Evolutionary conservation across 2,888 invertebrate genomes (phyloP).

Genomic region (Diarsia mendica): DNA sequence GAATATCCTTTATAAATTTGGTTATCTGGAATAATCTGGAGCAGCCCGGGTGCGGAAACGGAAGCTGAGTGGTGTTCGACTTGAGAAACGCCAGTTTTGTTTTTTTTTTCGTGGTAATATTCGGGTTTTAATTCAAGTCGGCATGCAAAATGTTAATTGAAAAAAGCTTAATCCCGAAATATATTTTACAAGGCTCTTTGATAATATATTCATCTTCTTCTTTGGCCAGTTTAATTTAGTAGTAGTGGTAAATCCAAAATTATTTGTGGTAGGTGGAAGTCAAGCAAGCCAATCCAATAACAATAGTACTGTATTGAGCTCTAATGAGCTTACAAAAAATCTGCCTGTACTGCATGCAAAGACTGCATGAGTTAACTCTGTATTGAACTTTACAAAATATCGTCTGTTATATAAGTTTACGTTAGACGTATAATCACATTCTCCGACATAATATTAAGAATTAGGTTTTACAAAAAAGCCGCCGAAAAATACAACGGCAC

Average conservation of each 20-base stretch:
- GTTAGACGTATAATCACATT: no score
- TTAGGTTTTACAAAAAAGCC: neutral
- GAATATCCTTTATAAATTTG: conserved; percentile 4
- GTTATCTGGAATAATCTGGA: conserved; percentile 29
- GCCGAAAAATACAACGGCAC: neutral
- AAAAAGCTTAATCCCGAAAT: neutral
- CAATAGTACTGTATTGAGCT: neutral
- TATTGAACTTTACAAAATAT: neutral
- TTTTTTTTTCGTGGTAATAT: neutral
- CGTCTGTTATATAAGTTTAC: no score
- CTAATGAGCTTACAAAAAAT: neutral
- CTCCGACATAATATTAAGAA: neutral
- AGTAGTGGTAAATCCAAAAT: neutral
- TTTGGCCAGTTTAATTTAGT: neutral
- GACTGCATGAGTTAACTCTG: neutral
- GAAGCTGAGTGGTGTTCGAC: conserved; percentile 18
- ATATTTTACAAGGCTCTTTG: neutral
- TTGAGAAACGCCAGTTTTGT: neutral
- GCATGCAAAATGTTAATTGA: neutral
- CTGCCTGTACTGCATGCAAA: neutral
- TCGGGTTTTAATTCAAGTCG: neutral
- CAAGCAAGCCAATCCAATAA: no score
- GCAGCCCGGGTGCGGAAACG: conserved; percentile 23
- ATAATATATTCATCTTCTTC: neutral
- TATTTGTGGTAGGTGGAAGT: neutral